Percentiles rank a stretch among this genome's conserved stretches.
Conservation (phyloP, 2,888 invertebrate species). For the Rotaria macrura region DNA sequence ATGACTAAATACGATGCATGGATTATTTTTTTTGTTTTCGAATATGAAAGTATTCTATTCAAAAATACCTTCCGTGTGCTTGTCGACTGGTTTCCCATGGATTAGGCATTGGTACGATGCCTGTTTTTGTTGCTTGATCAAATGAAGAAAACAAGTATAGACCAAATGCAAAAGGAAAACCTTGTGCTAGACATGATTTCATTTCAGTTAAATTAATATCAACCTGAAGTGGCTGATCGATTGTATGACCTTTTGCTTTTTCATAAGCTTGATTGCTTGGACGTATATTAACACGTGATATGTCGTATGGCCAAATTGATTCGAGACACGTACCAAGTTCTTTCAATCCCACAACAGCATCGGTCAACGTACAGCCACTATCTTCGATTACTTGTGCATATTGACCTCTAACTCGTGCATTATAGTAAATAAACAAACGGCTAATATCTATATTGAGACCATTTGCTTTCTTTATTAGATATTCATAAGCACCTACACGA, state of each 20-base stretch:
- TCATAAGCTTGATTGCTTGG: not conserved
- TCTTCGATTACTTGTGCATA: not conserved
- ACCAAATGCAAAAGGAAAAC: constrained; percentile 2
- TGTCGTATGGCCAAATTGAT: not conserved
- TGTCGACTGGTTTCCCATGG: not conserved
- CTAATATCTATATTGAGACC: not conserved
- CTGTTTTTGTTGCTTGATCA: not conserved
- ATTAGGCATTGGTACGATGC: not conserved
- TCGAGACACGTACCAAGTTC: constrained; percentile 5
- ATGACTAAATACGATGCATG: not conserved
- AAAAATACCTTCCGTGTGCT: not conserved
- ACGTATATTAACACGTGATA: not conserved
- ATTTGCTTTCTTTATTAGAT: not conserved
- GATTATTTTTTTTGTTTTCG: not conserved
- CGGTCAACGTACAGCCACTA: not conserved
- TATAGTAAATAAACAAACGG: constrained; percentile 13
- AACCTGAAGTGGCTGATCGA: not conserved
- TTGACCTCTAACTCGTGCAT: not conserved
- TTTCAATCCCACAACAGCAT: not conserved
- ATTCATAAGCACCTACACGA: not conserved
- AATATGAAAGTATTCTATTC: not conserved
- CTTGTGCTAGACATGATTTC: constrained; percentile 7
- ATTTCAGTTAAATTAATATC: not conserved
- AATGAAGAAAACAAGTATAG: not conserved
- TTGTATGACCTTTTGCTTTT: not conserved